phyloP scores from a whole-genome alignment of 2,113 vertebrate genomes.

The Forbesichthys agassizii region DNA sequence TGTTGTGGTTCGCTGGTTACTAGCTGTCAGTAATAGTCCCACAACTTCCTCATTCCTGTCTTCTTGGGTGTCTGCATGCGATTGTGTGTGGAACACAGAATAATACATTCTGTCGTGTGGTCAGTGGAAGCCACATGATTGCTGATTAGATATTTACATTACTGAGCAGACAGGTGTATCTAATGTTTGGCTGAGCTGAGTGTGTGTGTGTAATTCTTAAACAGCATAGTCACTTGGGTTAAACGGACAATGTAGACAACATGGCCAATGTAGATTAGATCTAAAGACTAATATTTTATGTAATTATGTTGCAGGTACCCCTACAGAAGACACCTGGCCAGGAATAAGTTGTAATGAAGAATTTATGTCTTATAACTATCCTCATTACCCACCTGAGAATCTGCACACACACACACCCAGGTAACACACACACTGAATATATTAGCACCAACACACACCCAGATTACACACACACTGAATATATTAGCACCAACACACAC shows the following conservation, averaged over 20 bases:
- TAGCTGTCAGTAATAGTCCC: too few species aligned
- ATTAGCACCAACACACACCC: neutral
- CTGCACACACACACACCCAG: constrained; percentile 78
- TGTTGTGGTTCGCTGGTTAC: too few species aligned
- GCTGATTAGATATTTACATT: too few species aligned
- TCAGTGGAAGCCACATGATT: too few species aligned
- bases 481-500: neutral
- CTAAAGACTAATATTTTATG: neutral
- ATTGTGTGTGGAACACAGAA: too few species aligned
- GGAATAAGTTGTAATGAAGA: constrained; percentile 77
- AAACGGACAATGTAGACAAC: too few species aligned
- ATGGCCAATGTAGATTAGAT: neutral
- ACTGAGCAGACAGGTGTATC: too few species aligned
- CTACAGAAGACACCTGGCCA: constrained; percentile 77
- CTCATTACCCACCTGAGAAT: constrained; percentile 74
- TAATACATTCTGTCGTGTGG: too few species aligned
- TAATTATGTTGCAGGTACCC: constrained; percentile 68
- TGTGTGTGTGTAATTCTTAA: neutral
- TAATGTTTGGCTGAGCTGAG: too few species aligned
- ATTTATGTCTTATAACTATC: constrained; percentile 77
- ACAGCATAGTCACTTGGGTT: too few species aligned
- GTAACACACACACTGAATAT: constrained; percentile 44
- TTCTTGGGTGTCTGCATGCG: too few species aligned
- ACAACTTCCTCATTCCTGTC: too few species aligned
- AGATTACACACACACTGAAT: neutral